Evolutionary conservation across 1,140 invertebrate genomes (phyloP).

Genomic region (Panonychus citri): DNA sequence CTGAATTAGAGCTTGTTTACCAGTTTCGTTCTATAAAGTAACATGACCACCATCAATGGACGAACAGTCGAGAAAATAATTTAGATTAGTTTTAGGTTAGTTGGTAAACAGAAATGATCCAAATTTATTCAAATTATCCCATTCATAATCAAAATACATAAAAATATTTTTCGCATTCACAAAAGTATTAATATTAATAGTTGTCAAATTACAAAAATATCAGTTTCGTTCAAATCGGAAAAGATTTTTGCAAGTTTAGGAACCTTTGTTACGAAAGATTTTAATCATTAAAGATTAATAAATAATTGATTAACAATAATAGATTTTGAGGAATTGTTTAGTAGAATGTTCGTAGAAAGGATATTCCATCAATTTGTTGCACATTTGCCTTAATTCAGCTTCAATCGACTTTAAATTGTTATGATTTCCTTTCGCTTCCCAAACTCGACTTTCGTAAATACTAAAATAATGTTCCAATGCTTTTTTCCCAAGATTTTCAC

Average conservation of each 20-base stretch:
- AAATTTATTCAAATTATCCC: too few relatives aligned
- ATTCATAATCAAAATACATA: too few relatives aligned
- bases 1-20: not conserved
- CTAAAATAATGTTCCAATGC: not conserved
- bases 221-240: too few relatives aligned
- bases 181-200: too few relatives aligned
- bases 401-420: not conserved
- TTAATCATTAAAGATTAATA: too few relatives aligned
- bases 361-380: not conserved
- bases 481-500: constrained; percentile 8
- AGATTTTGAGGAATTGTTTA: not conserved
- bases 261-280: too few relatives aligned
- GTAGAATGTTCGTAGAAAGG: not conserved
- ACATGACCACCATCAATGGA: constrained; percentile 8
- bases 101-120: too few relatives aligned
- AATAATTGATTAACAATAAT: not conserved
- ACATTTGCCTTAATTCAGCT: not conserved
- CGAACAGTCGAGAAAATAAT: constrained; percentile 5
- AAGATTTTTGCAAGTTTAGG: too few relatives aligned
- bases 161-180: too few relatives aligned
- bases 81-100: too few relatives aligned
- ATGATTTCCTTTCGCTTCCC: not conserved
- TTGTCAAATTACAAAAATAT: too few relatives aligned
- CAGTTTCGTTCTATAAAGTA: constrained; percentile 10
- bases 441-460: not conserved